These are phyloP conservation scores for Cottus gobio DNA, from an alignment of 2,113 vertebrate genomes.

Conservation along the genomic window DNA sequence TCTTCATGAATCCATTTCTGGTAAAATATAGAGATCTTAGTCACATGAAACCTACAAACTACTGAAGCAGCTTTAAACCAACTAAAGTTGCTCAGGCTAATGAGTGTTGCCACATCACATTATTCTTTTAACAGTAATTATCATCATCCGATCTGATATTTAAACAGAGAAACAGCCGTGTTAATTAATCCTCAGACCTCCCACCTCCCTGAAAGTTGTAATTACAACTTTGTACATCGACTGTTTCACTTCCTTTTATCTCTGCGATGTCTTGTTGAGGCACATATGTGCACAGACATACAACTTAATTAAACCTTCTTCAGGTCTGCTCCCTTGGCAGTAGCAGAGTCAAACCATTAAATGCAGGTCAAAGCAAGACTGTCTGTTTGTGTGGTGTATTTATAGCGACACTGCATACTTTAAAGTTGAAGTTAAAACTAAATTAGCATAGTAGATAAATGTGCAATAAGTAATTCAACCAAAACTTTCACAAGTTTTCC, in stretches of 20 bases:
- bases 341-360: constrained; percentile 30
- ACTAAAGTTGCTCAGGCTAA: constrained; percentile 3
- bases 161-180: constrained; percentile 15
- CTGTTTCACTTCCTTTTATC: constrained; percentile 41
- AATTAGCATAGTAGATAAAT: not conserved
- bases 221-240: constrained; percentile 51
- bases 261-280: constrained; percentile 16
- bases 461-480: not conserved
- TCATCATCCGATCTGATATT: constrained; percentile 35
- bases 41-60: constrained; percentile 5
- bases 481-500: not conserved
- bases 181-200: constrained; percentile 65
- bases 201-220: constrained; percentile 51
- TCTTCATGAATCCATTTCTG: not conserved
- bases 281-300: not conserved
- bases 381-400: constrained; percentile 16
- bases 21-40: not conserved
- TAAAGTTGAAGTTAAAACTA: not conserved
- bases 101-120: constrained; percentile 16
- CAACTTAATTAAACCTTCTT: constrained; percentile 69
- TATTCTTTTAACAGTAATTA: constrained; percentile 32
- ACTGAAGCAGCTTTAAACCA: constrained; percentile 9
- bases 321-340: constrained; percentile 48
- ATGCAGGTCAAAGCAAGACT: constrained; percentile 34
- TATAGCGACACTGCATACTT: constrained; percentile 1